phyloP scores from a whole-genome alignment of 2,113 vertebrate species.

The Hiodon alosoides region DNA sequence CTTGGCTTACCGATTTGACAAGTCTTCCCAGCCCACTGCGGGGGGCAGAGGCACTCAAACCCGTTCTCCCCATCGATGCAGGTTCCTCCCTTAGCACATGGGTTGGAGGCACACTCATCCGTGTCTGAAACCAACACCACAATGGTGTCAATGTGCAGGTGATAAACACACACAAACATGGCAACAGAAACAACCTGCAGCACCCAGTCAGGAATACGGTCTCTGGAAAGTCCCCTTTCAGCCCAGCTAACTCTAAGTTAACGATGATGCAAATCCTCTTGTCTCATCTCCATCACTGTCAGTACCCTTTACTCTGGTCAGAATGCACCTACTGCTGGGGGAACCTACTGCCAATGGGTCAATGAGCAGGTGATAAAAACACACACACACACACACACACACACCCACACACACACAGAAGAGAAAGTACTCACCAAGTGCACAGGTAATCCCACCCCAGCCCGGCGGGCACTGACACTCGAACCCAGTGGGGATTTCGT shows the following conservation, averaged over 20 bases:
- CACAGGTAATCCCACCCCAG: slow-evolving; percentile 90
- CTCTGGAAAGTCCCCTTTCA: no score
- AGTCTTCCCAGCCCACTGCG: slow-evolving; percentile 85
- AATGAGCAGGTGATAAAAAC: not conserved
- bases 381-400: no score
- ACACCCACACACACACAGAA: no score
- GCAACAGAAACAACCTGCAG: not conserved
- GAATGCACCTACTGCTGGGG: not conserved
- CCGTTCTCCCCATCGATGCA: slow-evolving; percentile 82
- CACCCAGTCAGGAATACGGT: not conserved
- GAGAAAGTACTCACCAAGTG: slow-evolving; percentile 69
- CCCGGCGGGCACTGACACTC: slow-evolving; percentile 86
- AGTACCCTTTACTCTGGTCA: slow-evolving; percentile 4
- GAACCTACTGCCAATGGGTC: slow-evolving; percentile 4
- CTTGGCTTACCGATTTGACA: slow-evolving; percentile 81
- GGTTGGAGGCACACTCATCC: slow-evolving; percentile 82
- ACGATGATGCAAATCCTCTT: slow-evolving; percentile 22
- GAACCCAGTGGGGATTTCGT: slow-evolving; percentile 80
- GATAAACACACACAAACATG: slow-evolving; percentile 18
- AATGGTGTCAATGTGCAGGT: not conserved
- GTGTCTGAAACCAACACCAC: slow-evolving; percentile 66
- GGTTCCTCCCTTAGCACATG: slow-evolving; percentile 81
- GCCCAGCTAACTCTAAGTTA: not conserved
- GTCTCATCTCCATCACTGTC: not conserved
- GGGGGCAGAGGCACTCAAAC: slow-evolving; percentile 86